These are phyloP conservation scores for Octopus sinensis DNA, from an alignment of 1,140 invertebrate species.

Conservation along the genomic window DNA sequence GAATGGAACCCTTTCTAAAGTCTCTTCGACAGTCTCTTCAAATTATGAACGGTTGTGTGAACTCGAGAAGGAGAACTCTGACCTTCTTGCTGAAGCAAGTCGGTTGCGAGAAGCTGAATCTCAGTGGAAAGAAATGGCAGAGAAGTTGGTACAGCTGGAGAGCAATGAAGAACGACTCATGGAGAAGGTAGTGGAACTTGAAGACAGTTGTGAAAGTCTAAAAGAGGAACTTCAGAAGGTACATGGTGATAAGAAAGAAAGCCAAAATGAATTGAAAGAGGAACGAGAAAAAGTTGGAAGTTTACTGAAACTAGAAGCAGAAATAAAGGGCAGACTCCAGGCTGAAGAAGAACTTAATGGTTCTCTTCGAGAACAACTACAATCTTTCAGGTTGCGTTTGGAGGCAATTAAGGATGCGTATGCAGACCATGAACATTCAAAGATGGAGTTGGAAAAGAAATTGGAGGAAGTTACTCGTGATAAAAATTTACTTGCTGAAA, in stretches of 20 bases:
- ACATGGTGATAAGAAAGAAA: background rate
- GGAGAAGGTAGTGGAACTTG: conserved; percentile 49
- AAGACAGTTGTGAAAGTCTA: conserved; percentile 41
- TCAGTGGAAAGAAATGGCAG: conserved; percentile 34
- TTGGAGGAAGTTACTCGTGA: conserved; percentile 19
- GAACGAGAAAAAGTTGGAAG: background rate
- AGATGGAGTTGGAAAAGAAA: conserved; percentile 21
- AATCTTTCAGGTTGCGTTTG: background rate
- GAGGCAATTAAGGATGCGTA: background rate
- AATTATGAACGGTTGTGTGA: conserved; percentile 40
- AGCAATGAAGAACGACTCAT: conserved; percentile 47
- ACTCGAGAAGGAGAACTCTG: conserved; percentile 40
- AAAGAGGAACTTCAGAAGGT: conserved; percentile 31
- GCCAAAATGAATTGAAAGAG: background rate
- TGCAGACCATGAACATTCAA: conserved; percentile 10
- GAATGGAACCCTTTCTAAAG: background rate
- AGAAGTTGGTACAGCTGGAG: conserved; percentile 44
- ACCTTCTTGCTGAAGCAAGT: conserved; percentile 29
- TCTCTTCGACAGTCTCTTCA: conserved; percentile 19
- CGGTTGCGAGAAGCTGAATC: conserved; percentile 29
- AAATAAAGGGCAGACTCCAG: background rate
- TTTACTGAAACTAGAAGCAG: background rate
- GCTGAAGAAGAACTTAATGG: background rate
- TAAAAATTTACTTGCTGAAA: conserved; percentile 26
- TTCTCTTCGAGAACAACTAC: background rate